These are phyloP conservation scores for Paramuricea clavata DNA, from an alignment of 92 coral and sea anemone species.

Conservation along the genomic window DNA sequence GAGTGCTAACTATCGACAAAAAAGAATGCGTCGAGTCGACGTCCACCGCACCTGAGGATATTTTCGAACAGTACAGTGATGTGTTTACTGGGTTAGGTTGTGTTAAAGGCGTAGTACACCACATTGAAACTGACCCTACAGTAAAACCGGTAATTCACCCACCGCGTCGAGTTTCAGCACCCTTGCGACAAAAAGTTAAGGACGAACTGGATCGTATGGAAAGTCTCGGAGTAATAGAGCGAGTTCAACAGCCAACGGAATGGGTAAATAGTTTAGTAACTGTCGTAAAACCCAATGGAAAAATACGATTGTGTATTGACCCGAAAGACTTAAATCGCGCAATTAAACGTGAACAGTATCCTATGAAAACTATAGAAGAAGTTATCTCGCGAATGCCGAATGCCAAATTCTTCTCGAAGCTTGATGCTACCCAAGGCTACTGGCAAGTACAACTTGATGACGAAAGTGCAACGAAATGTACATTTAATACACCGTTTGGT, in stretches of 20 bases:
- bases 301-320: constrained; percentile 18
- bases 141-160: constrained; percentile 43
- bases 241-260: constrained; percentile 42
- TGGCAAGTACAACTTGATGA: constrained; percentile 39
- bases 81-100: constrained; percentile 11
- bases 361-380: constrained; percentile 33
- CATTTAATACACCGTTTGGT: constrained; percentile 24
- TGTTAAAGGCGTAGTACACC: not conserved
- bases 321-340: constrained; percentile 34
- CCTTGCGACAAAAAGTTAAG: constrained; percentile 10
- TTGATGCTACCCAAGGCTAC: constrained; percentile 27
- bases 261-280: constrained; percentile 48
- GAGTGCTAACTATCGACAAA: not conserved
- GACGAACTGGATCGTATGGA: constrained; percentile 45
- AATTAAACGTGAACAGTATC: constrained; percentile 27
- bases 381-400: constrained; percentile 19
- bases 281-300: constrained; percentile 40
- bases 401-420: constrained; percentile 16
- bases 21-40: not conserved
- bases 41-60: not conserved
- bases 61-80: constrained; percentile 5
- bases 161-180: constrained; percentile 24
- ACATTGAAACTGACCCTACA: constrained; percentile 34
- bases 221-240: constrained; percentile 38
- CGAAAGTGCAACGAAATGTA: constrained; percentile 18